Evolutionary conservation across 2,113 vertebrate genomes (phyloP).

Genomic region (Amphilophus citrinellus): DNA sequence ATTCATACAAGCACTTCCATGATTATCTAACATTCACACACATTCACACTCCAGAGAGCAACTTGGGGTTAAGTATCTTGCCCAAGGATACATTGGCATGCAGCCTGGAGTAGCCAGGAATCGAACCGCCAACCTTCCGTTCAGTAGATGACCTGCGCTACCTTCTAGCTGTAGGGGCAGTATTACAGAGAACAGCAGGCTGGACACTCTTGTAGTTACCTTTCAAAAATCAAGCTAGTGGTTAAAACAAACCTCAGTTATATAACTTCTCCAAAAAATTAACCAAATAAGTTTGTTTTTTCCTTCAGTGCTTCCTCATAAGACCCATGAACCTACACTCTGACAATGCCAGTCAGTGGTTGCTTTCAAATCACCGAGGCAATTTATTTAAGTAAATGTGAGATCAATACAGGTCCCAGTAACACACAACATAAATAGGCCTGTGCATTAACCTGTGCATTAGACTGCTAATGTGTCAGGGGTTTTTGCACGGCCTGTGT

Average conservation of each 20-base stretch:
- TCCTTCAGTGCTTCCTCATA: not conserved
- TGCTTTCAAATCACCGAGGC: slow-evolving; percentile 65
- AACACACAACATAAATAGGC: slow-evolving; percentile 68
- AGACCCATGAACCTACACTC: slow-evolving; percentile 10
- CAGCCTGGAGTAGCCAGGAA: too few relatives aligned
- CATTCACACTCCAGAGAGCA: too few relatives aligned
- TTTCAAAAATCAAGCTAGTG: not conserved
- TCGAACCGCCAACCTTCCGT: too few relatives aligned
- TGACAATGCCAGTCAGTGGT: slow-evolving; percentile 49
- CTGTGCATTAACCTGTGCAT: slow-evolving; percentile 70
- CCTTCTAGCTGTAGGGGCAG: not conserved
- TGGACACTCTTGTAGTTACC: not conserved
- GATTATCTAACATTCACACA: too few relatives aligned
- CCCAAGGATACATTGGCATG: too few relatives aligned
- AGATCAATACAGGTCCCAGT: slow-evolving; percentile 72
- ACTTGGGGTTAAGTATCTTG: too few relatives aligned
- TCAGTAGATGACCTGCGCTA: too few relatives aligned
- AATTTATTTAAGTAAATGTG: slow-evolving; percentile 78
- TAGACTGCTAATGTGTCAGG: slow-evolving; percentile 64
- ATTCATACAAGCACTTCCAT: too few relatives aligned
- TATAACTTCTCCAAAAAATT: not conserved
- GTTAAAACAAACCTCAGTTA: not conserved
- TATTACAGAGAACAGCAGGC: not conserved
- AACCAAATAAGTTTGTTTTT: not conserved
- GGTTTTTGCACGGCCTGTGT: slow-evolving; percentile 46